Evolutionary conservation across 2,888 invertebrate species (phyloP), one percentile per base, ranked within the genome.

Genomic region (Stomorhina lunata): DNA sequence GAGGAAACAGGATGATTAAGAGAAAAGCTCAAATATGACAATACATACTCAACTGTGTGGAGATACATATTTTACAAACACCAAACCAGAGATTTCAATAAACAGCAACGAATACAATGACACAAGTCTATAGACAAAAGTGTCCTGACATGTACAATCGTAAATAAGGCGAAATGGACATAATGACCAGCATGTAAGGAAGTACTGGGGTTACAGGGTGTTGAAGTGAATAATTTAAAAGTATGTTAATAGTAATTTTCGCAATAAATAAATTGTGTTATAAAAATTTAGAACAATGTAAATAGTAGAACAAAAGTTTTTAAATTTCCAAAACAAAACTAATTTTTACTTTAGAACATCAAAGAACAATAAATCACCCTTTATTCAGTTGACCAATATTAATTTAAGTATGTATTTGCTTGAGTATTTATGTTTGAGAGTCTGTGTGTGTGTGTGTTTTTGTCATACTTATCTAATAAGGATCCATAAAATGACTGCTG

Each of bases 401-500:
- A 6, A 32, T 32, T 6, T 32, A 32, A 4, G 9, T 17, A 4
- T 43, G 29, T 43, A 7, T 43, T 2, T 34, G 1, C 4, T 9
- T n/a, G 3, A 37, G 15, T 15, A 37, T 34, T 3, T 53, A 34
- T 37, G 15, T 12, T 5, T 12, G 20, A 5, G 9, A 29, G 5
- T 57, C 10, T 34, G 7, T 22, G 3, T 25, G 15, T 27, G 12
- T 10, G 5, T 63, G 17, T 5, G 55, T 55, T 25, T 40, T 55
- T 55, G 15, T 9, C 20, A 57, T 40, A 40, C 40, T 69, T 69
- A 34, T 65, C 27, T 29, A 34, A 45, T 55, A 27, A 63, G 34
- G n/a, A 71, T 63, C 20, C 45, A 63, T 71, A 53, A 17, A 72
- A 45, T 68, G 73, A 50, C 68, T 55, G 53, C 40, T 48, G 53